A percentile compares a stretch with the other conserved stretches of the same genome.
Evolutionary conservation across 2,888 invertebrate genomes (phyloP).

Genomic region (Nebria brevicollis): DNA sequence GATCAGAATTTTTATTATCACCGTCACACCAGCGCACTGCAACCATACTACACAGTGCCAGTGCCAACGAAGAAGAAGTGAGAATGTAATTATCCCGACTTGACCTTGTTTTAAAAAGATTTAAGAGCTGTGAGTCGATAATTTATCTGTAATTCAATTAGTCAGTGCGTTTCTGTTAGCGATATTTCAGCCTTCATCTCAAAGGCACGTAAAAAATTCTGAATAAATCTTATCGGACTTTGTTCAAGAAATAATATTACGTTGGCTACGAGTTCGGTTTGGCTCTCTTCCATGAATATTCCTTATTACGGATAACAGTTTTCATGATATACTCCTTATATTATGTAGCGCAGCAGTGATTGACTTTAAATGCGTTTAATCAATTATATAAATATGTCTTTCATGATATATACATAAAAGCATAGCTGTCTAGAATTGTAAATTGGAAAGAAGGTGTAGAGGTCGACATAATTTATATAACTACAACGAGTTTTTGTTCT

Average conservation of each 20-base stretch:
- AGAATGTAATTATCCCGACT: conserved; percentile 36
- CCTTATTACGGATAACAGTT: too few relatives aligned
- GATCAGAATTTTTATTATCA: conserved; percentile 40
- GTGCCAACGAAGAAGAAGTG: conserved; percentile 17
- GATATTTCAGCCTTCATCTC: conserved; percentile 4
- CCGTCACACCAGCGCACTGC: neutral
- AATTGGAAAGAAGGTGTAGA: neutral
- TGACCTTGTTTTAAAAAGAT: conserved; percentile 40
- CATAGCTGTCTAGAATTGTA: neutral
- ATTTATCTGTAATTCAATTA: conserved; percentile 39
- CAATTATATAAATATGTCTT: too few relatives aligned
- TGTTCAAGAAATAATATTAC: neutral
- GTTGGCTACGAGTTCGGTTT: too few relatives aligned
- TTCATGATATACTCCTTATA: too few relatives aligned
- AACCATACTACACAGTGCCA: neutral
- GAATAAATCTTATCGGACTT: neutral
- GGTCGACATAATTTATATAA: neutral
- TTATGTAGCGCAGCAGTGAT: too few relatives aligned
- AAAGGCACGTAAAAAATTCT: neutral
- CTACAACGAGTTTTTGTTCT: neutral
- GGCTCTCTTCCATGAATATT: too few relatives aligned
- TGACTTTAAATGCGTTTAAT: too few relatives aligned
- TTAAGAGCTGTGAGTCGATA: conserved; percentile 35
- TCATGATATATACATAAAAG: neutral
- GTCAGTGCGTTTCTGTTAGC: conserved; percentile 12